A percentile compares a stretch with the other conserved stretches of the same genome.
These are phyloP conservation scores for Mustela nigripes DNA, from an alignment of 2,113 vertebrate genomes.

Conservation along the genomic window DNA sequence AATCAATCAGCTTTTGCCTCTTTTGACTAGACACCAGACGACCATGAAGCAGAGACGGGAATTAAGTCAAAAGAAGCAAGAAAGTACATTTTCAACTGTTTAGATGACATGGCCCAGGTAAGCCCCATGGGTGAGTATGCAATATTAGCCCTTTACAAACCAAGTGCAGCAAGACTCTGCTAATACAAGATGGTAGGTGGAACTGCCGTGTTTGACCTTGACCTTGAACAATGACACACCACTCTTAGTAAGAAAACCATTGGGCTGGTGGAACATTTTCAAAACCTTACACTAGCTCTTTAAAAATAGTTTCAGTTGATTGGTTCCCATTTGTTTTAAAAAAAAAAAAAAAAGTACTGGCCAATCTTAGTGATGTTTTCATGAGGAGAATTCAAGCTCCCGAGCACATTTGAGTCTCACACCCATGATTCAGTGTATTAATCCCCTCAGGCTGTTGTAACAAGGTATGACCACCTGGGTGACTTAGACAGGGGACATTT, in stretches of 20 bases:
- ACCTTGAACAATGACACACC: not conserved
- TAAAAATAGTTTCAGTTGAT: not conserved
- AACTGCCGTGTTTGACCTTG: not conserved
- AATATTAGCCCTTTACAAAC: not conserved
- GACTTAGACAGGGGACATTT: not conserved
- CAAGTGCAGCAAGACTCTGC: not conserved
- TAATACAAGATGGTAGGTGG: accelerated
- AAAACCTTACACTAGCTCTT: not conserved
- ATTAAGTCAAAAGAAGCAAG: slow-evolving; percentile 99
- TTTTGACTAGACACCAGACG: slow-evolving; percentile 93
- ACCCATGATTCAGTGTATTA: not conserved
- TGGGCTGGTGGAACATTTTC: not conserved
- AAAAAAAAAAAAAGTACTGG: not conserved
- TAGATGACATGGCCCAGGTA: slow-evolving; percentile 99
- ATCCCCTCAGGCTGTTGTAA: not conserved
- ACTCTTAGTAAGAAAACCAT: not conserved
- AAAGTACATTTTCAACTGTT: slow-evolving; percentile 99
- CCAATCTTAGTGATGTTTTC: not conserved
- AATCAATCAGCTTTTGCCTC: slow-evolving; percentile 64
- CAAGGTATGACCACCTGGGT: not conserved
- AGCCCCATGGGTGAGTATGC: slow-evolving; percentile 74
- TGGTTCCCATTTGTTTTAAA: not conserved
- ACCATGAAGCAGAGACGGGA: slow-evolving; percentile 97
- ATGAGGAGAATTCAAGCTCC: not conserved
- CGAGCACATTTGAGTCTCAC: not conserved